A percentile compares a stretch with the other conserved stretches of the same genome.
phyloP scores from a whole-genome alignment of 2,888 invertebrate genomes.

The Catocala fraxini region DNA sequence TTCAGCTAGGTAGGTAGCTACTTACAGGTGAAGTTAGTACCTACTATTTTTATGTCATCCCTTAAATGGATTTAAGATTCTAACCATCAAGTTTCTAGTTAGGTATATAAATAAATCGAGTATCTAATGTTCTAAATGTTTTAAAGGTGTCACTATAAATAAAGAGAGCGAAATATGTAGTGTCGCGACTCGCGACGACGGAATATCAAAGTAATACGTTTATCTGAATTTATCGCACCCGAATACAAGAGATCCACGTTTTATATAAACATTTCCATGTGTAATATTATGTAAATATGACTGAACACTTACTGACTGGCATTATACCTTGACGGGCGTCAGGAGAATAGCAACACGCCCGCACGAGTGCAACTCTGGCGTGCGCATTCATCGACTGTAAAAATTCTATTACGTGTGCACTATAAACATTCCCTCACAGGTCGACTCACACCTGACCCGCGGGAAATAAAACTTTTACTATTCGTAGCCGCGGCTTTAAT shows the following conservation, averaged over 20 bases:
- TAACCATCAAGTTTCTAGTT: background rate
- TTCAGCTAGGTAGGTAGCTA: too few relatives aligned
- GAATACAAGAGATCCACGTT: slow-evolving; percentile 19
- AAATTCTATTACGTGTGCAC: slow-evolving; percentile 61
- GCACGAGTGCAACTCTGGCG: slow-evolving; percentile 19
- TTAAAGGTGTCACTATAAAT: slow-evolving; percentile 1
- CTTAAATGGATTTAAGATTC: too few relatives aligned
- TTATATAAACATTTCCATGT: background rate
- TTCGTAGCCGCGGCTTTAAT: slow-evolving; percentile 63
- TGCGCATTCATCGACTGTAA: slow-evolving; percentile 57
- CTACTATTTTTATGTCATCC: too few relatives aligned
- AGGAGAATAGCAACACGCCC: slow-evolving; percentile 26
- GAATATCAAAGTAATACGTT: slow-evolving; percentile 40
- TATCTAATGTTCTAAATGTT: background rate
- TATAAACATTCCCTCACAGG: slow-evolving; percentile 22
- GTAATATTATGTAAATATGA: slow-evolving; percentile 37
- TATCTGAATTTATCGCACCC: slow-evolving; percentile 21
- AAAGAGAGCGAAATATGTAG: slow-evolving; percentile 3
- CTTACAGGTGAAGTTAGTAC: too few relatives aligned
- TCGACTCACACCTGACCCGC: slow-evolving; percentile 55
- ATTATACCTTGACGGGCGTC: slow-evolving; percentile 20
- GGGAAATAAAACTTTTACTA: slow-evolving; percentile 76
- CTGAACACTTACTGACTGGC: slow-evolving; percentile 21
- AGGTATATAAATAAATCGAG: slow-evolving; percentile 4
- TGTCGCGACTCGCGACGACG: slow-evolving; percentile 17